Base-by-base conservation (phyloP, 2,888 invertebrate genomes). In the Parapristionchus giblindavisi region DNA sequence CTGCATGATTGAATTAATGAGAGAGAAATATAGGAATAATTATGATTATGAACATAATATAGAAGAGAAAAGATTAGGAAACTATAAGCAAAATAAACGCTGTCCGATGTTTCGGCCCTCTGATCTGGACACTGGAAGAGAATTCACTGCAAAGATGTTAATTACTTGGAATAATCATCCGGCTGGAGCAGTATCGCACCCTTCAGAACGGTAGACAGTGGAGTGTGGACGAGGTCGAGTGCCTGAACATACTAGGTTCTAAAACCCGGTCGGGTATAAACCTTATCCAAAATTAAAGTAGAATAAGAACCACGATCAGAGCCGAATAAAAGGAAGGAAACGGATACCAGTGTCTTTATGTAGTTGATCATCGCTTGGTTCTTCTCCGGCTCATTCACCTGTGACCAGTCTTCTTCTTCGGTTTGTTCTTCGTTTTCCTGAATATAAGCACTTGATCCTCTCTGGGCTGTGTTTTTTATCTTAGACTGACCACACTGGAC, bases 191-290 rank as follows among this genome's bases (percentile, higher is more conserved):
- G 93, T 0, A 94, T 93, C 0, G 95, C 94, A 0, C 95, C 94
- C 90, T 97, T 97, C 11, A 95, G 91, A 73, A 96, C 89, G 0
- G 93, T 92, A 0, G 94, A 93, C 63, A 97, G 90, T 0, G 95
- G 94, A 29, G 93, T 92, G 88, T 98, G 97, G 85, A 96, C 96
- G 36, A 86, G 72, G 52, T 80, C 79, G 51, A 83, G 81, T 75
- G 90, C 90, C 88, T 93, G 92, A 68, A 60, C 14, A 32, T 27
- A 29, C 3, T 5, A 4, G 38, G 40, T 60, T 27, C 24, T 51
- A 29, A 29, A 3, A 48, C 32, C 29, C 43, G 29, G 38, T 34
- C n/a, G 27, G 8, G 14, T 6, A 27, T 6, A 61, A 34, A 36
- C n/a, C 36, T 21, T 3, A 1, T 5, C 29, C 5, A 1, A 63